These are phyloP conservation scores for Drosophila oshimai DNA, from an alignment of 1,140 invertebrate species.

Conservation along the genomic window DNA sequence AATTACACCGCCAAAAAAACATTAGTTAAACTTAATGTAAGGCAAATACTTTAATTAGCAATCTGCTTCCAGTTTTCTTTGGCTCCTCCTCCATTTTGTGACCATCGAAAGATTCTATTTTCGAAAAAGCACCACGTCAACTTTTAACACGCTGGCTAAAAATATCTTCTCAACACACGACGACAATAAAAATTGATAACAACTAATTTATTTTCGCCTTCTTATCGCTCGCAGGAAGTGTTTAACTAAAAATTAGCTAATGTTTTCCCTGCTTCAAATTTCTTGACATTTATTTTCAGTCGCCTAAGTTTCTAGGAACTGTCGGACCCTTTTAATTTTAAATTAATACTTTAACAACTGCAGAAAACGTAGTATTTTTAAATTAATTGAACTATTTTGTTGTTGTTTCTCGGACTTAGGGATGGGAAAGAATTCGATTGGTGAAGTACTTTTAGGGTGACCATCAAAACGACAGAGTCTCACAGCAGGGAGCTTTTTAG, in stretches of 20 bases:
- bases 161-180: conserved; percentile 12
- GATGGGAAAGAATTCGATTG: no score
- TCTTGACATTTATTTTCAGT: background rate
- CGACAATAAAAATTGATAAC: conserved; percentile 26
- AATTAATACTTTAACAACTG: background rate
- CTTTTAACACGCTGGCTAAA: conserved; percentile 27
- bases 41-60: conserved; percentile 51
- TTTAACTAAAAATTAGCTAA: background rate
- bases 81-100: conserved; percentile 4
- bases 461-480: no score
- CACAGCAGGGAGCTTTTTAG: no score
- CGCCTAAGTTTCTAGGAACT: background rate
- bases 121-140: conserved; percentile 44
- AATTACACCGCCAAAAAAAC: background rate
- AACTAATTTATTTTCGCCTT: conserved; percentile 31
- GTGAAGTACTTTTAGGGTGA: no score
- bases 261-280: no score
- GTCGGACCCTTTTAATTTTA: background rate
- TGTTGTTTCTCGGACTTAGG: no score
- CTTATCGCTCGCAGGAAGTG: background rate
- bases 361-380: no score
- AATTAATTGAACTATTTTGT: background rate
- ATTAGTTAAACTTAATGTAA: background rate
- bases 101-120: background rate
- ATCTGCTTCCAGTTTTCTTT: background rate